These are phyloP conservation scores for Oconnorella tubifera DNA, from an alignment of 2,888 invertebrate genomes.

Conservation along the genomic window DNA sequence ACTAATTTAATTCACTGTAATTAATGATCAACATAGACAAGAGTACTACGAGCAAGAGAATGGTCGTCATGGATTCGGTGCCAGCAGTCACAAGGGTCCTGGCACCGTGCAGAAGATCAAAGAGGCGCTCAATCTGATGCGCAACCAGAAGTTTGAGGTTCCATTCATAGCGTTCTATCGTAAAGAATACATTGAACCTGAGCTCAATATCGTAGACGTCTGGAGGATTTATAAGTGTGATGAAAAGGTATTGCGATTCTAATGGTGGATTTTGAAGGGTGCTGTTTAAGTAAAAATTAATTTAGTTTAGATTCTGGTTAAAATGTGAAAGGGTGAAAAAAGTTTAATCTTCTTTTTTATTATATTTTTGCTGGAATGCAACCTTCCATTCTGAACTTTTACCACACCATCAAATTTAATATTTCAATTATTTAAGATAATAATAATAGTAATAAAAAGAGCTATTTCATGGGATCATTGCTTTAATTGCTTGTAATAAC, in stretches of 20 bases:
- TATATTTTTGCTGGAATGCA: too few relatives aligned
- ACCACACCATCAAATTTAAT: too few relatives aligned
- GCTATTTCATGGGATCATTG: too few relatives aligned
- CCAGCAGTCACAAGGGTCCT: conserved; percentile 32
- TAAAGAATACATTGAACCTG: conserved; percentile 94
- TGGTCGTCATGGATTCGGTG: neutral
- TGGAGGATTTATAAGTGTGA: conserved; percentile 98
- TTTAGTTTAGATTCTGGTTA: too few relatives aligned
- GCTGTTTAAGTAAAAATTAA: too few relatives aligned
- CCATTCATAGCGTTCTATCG: conserved; percentile 98
- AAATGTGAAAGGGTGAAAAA: neutral
- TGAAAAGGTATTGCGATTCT: conserved; percentile 66
- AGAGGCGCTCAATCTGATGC: conserved; percentile 90
- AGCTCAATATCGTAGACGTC: conserved; percentile 86
- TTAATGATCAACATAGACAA: conserved; percentile 17
- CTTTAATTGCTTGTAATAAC: too few relatives aligned
- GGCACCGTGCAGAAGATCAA: conserved; percentile 70
- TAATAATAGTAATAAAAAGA: too few relatives aligned
- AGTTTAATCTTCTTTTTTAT: neutral
- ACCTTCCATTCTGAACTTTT: too few relatives aligned
- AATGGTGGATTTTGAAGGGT: too few relatives aligned
- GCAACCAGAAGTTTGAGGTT: conserved; percentile 91
- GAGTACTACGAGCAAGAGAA: conserved; percentile 24
- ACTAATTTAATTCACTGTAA: too few relatives aligned
- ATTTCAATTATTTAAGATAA: too few relatives aligned